Conservation (phyloP, 1,140 invertebrate genomes). For the Procambarus clarkii region DNA sequence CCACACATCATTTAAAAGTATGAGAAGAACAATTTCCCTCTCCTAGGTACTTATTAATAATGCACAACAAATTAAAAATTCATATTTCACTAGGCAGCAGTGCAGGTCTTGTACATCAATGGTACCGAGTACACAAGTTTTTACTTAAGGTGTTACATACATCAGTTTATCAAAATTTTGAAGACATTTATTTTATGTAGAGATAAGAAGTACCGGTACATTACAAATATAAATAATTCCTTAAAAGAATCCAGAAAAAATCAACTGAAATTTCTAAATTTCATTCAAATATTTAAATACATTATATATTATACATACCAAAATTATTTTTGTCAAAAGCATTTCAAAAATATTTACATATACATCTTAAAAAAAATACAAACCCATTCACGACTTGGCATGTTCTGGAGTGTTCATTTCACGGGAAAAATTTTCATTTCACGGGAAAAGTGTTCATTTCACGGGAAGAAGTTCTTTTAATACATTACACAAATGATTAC, state of each 20-base stretch:
- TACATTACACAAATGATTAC: constrained; percentile 29
- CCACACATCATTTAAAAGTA: neutral
- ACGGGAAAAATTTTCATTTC: constrained; percentile 31
- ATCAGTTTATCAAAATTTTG: neutral
- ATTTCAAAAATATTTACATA: constrained; percentile 25
- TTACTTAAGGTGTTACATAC: neutral
- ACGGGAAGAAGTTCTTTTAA: constrained; percentile 17
- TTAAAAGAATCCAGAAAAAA: neutral
- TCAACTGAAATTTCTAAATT: neutral
- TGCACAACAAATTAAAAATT: neutral
- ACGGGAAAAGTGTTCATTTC: constrained; percentile 26
- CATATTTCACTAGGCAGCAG: constrained; percentile 21
- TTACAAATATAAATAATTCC: constrained; percentile 1
- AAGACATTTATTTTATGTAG: neutral
- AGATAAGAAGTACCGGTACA: neutral
- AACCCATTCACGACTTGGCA: constrained; percentile 18
- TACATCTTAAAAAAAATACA: constrained; percentile 23
- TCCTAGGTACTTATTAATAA: constrained; percentile 5
- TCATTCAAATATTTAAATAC: constrained; percentile 7
- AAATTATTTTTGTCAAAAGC: constrained; percentile 1
- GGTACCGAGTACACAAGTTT: neutral
- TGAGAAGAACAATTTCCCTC: neutral
- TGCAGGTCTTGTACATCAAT: constrained; percentile 32
- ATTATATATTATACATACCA: neutral
- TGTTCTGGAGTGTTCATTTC: constrained; percentile 20